Conservation (phyloP, 1,140 invertebrate genomes). For the Macrobrachium rosenbergii region DNA sequence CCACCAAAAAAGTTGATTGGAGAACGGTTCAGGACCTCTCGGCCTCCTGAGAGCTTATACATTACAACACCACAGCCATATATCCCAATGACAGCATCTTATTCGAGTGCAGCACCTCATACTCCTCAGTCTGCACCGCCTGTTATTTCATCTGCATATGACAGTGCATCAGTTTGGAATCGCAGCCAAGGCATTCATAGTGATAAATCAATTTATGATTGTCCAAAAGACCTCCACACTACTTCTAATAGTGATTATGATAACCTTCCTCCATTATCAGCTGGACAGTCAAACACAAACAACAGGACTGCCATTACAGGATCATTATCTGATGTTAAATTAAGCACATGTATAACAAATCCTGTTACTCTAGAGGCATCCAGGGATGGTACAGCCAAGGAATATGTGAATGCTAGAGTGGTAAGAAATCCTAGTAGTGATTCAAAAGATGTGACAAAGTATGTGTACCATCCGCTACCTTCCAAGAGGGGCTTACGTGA, state of each 20-base stretch:
- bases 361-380: too few relatives aligned
- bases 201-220: conserved; percentile 48
- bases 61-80: conserved; percentile 31
- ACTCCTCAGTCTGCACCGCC: conserved; percentile 13
- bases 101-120: neutral
- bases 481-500: conserved; percentile 53
- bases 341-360: too few relatives aligned
- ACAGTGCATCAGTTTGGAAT: conserved; percentile 8
- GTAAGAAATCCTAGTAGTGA: conserved; percentile 40
- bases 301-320: neutral
- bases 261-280: conserved; percentile 5
- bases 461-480: conserved; percentile 60
- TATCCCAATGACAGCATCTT: neutral
- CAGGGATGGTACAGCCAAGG: conserved; percentile 16
- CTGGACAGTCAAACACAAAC: neutral
- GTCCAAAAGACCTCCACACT: conserved; percentile 41
- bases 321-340: neutral
- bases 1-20: conserved; percentile 62
- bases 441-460: conserved; percentile 47
- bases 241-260: conserved; percentile 2
- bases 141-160: conserved; percentile 8
- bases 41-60: neutral
- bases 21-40: conserved; percentile 33
- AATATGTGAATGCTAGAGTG: conserved; percentile 65
- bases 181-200: conserved; percentile 11